Conservation (phyloP, 2,888 invertebrate species). For the Nematopogon swammerdamellus region DNA sequence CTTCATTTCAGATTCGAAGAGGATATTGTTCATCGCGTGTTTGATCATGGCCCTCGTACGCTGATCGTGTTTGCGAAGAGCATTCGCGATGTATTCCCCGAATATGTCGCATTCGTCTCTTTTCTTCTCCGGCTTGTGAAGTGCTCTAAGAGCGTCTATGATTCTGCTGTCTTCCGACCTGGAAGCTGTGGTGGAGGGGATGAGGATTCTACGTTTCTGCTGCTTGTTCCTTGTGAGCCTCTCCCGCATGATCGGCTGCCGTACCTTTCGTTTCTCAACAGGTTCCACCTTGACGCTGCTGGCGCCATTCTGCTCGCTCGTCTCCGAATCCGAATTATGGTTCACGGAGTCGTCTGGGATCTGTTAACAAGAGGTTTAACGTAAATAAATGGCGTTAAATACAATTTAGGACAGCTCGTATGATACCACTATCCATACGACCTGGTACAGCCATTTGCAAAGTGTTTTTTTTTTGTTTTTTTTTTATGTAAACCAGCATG, state of each 20-base stretch:
- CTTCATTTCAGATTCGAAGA: conserved; percentile 48
- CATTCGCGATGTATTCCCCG: conserved; percentile 42
- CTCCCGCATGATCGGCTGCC: not conserved
- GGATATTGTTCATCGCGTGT: conserved; percentile 43
- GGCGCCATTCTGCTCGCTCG: not conserved
- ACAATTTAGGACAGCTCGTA: too few species aligned
- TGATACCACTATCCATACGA: too few species aligned
- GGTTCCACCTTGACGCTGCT: conserved; percentile 23
- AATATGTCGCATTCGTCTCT: conserved; percentile 41
- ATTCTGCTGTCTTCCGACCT: conserved; percentile 18
- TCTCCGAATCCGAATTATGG: not conserved
- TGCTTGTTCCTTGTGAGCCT: not conserved
- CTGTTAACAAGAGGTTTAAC: not conserved
- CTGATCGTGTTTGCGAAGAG: conserved; percentile 41
- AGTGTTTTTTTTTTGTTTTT: too few species aligned
- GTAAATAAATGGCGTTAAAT: too few species aligned
- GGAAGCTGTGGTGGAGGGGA: not conserved
- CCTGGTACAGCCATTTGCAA: too few species aligned
- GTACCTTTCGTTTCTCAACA: not conserved
- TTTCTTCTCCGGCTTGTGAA: conserved; percentile 25
- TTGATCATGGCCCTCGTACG: conserved; percentile 43
- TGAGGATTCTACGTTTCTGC: not conserved
- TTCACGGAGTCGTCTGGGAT: not conserved
- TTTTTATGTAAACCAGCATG: too few species aligned
- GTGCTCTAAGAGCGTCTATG: conserved; percentile 20